Evolutionary conservation across 2,888 invertebrate genomes (phyloP), one percentile per base, ranked within the genome.

Genomic region (Allacma fusca): DNA sequence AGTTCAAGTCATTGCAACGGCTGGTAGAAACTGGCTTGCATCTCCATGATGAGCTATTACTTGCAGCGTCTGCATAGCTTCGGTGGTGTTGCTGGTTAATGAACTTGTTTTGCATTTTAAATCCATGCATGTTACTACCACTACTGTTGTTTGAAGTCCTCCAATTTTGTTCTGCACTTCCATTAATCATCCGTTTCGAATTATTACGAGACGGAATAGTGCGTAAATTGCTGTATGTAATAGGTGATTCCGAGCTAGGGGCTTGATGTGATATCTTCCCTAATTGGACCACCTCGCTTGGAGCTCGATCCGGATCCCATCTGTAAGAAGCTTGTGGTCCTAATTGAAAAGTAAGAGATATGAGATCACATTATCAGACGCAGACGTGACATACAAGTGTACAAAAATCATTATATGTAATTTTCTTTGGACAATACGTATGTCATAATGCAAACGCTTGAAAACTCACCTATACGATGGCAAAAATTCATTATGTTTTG

Each of bases 391-490:
- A n/a, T n/a, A n/a, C n/a, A n/a, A n/a, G n/a, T n/a, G n/a, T n/a
- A n/a, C n/a, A n/a, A n/a, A n/a, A n/a, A n/a, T n/a, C n/a, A n/a
- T n/a, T n/a, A n/a, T n/a, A n/a, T n/a, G n/a, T n/a, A n/a, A n/a
- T n/a, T n/a, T n/a, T n/a, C n/a, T n/a, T n/a, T n/a, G n/a, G n/a
- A n/a, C n/a, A n/a, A n/a, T n/a, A n/a, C n/a, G n/a, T n/a, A n/a
- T n/a, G n/a, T n/a, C n/a, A n/a, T n/a, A n/a, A n/a, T n/a, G n/a
- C n/a, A n/a, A n/a, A n/a, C n/a, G n/a, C n/a, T n/a, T n/a, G n/a
- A n/a, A n/a, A 19, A 13, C n/a, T 24, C 40, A 74, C 74, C 74
- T 64, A 74, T 43, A 24, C 40, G 24, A 9, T 74, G 62, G 24
- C 40, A 16, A 73, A 64, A 73, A 40, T 64, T 62, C 12, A 28